phyloP scores from a whole-genome alignment of 2,113 vertebrate genomes.

The Calyptommatus sinebrachiatus region DNA sequence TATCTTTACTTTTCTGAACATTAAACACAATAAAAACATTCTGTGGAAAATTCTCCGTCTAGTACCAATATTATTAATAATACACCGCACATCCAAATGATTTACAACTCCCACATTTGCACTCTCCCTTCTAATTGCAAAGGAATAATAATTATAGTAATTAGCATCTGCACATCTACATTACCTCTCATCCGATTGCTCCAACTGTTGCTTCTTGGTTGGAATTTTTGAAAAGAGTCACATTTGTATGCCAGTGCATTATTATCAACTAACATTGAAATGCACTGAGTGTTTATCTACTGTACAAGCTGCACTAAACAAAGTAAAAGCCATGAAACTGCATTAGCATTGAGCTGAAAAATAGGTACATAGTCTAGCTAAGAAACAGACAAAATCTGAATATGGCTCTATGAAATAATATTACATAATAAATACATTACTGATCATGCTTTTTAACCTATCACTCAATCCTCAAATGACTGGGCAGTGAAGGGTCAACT shows the following conservation, averaged over 20 bases:
- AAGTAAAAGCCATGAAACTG: background rate
- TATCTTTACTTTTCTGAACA: background rate
- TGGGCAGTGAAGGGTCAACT: too few relatives aligned
- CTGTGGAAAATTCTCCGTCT: background rate
- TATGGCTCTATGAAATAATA: too few relatives aligned
- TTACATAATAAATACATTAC: too few relatives aligned
- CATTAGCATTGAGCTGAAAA: background rate
- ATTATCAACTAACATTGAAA: background rate
- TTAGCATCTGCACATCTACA: conserved; percentile 16
- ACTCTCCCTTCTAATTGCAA: conserved; percentile 5
- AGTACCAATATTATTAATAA: conserved; percentile 27
- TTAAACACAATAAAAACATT: background rate
- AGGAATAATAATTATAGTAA: conserved; percentile 18
- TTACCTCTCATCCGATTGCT: background rate
- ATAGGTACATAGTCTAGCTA: too few relatives aligned
- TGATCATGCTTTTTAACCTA: too few relatives aligned
- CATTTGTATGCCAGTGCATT: background rate
- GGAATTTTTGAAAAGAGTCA: background rate
- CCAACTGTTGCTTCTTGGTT: conserved; percentile 5
- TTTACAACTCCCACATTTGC: conserved; percentile 12
- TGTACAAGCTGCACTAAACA: background rate
- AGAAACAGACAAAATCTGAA: too few relatives aligned
- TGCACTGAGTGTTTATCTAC: background rate
- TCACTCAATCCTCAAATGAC: too few relatives aligned
- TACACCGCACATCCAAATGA: background rate